A percentile compares a stretch with the other conserved stretches of the same genome.
phyloP scores from a whole-genome alignment of 2,888 invertebrate species.

The Malachius bipustulatus region DNA sequence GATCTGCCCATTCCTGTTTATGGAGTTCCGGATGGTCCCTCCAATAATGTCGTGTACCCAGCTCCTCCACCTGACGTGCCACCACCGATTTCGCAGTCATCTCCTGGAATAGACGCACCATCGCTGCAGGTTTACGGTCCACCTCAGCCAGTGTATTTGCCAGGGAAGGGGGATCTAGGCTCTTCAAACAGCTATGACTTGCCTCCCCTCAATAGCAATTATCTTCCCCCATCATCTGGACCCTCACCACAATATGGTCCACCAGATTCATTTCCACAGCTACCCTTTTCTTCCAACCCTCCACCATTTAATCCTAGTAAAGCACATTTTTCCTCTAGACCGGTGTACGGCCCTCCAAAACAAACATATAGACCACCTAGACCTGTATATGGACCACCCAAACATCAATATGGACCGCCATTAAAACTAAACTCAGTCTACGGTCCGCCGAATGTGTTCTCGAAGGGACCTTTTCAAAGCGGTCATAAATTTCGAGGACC shows the following conservation, averaged over 20 bases:
- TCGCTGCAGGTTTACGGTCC: conserved; percentile 24
- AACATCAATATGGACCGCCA: conserved; percentile 29
- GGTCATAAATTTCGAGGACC: conserved; percentile 48
- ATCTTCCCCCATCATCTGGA: conserved; percentile 12
- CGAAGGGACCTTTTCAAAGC: conserved; percentile 34
- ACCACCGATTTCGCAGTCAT: conserved; percentile 26
- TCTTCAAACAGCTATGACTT: neutral
- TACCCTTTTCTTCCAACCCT: conserved; percentile 24
- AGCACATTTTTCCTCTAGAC: conserved; percentile 36
- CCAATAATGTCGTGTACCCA: conserved; percentile 36
- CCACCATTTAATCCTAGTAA: conserved; percentile 29
- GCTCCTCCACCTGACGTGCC: conserved; percentile 38
- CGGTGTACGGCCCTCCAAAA: conserved; percentile 28
- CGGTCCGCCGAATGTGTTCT: conserved; percentile 32
- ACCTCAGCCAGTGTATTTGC: conserved; percentile 17
- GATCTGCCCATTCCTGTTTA: conserved; percentile 45
- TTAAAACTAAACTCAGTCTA: conserved; percentile 28
- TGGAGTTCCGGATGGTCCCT: conserved; percentile 43
- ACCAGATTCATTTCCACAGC: conserved; percentile 18
- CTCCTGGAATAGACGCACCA: conserved; percentile 11
- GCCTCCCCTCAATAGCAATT: too few relatives aligned
- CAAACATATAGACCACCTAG: conserved; percentile 29
- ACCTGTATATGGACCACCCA: conserved; percentile 32
- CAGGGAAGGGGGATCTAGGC: neutral
- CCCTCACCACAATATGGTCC: conserved; percentile 20